Base-by-base conservation (phyloP, 2,113 vertebrate genomes). In the Neomonachus schauinslandi region DNA sequence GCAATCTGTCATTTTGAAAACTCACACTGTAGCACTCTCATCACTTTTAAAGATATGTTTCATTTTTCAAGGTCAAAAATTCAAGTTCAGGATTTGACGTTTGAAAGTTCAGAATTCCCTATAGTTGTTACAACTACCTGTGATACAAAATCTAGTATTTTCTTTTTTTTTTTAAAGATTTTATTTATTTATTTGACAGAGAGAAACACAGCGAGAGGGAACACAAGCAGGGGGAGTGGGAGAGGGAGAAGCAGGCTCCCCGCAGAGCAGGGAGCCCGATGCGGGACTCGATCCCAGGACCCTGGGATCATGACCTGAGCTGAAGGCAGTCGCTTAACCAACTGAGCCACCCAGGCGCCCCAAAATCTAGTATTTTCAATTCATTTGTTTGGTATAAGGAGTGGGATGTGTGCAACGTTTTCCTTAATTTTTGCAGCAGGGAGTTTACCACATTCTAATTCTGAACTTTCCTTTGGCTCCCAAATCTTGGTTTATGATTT, bases 51-150 rank as follows among this genome's bases (percentile, higher is more conserved):
- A 86, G 61, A 55, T 13, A 36, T 36, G 46, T 72, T 88, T 95
- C 91, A 95, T 95, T 89, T 96, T 94, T 91, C 67, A 94, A 89
- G 36, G 79, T 51, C 14, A 69, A 93, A 96, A 49, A 49, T 11
- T 42, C 39, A 82, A 67, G 89, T 67, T 87, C 8, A 83, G 19
- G 53, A 71, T 84, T 55, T 79, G 65, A 85, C 71, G 57, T 91
- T 36, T 72, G 33, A 93, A 93, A 95, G 71, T 76, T 79, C 82
- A 74, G 55, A 84, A 84, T 94, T 85, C 49, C 46, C 55, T 57
- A 13, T 22, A 80, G 67, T 79, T 67, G 6, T 81, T 59, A 91
- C 8, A 81, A 57, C 31, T 69, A 49, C 16, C 42, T 59, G 5
- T 93, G 55, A 74, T 26, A 67, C 14, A 84, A 87, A 80, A 33